Base-by-base conservation (phyloP, 1,140 invertebrate species). In the Drosophila pallidifrons region DNA sequence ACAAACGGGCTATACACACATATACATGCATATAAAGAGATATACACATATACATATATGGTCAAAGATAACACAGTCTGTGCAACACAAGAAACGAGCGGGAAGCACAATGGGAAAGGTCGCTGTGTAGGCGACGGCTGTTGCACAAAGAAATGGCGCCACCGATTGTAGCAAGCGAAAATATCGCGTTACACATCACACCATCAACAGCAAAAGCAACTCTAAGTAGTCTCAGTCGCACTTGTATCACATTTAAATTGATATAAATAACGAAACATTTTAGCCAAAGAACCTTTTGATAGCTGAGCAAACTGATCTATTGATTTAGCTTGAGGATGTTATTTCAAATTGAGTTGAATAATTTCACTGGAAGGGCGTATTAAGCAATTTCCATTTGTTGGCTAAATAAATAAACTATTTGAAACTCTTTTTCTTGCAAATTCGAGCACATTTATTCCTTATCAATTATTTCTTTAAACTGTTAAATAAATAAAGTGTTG, bases 221-320 rank as follows among this genome's bases (percentile, higher is more conserved):
- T 51, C 52, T 49, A 49, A 65, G 69, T 43, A 71, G 20, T 79
- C 75, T 49, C 75, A 58, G 51, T 77, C 71, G 51, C 70, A 76
- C 63, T 79, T 72, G 82, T 76, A 79, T 73, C 77, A 67, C 72
- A 87, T 82, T 87, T 75, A 69, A 86, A 86, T 86, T 87, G 82
- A 82, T 87, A 87, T 87, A 82, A 87, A 86, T 82, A 77, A 51
- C 63, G 47, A 32, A 65, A 47, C 61, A 72, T 72, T 75, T 70
- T 49, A 55, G 57, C 43, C 5, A 20, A 20, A 57, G 15, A 52
- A 45, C 51, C 20, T 30, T 43, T 43, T 41, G 5, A 41, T 25
- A 11, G 25, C 45, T 43, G 16, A 7, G 41, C 30, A 65, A 65
- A 57, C 41, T 38, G 35, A 72, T 58, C 45, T 58, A 32, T 72